Evolutionary conservation across 2,888 invertebrate species (phyloP).

Genomic region (Helicoverpa assulta): DNA sequence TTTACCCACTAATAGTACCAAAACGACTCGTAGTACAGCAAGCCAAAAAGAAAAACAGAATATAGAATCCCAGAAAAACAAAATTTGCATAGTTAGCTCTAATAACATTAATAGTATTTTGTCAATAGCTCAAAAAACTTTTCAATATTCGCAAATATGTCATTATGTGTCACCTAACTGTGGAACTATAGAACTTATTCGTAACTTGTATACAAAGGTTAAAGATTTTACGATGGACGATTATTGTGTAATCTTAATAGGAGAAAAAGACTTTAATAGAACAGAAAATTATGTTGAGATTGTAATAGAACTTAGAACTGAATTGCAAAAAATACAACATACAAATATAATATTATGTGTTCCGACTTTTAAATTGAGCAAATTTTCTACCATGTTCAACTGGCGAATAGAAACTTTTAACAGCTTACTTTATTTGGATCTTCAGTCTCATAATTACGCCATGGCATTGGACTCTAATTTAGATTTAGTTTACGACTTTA

Average conservation of each 20-base stretch:
- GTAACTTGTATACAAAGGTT: neutral
- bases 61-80: too few relatives aligned
- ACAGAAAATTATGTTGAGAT: neutral
- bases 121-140: too few relatives aligned
- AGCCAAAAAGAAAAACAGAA: too few relatives aligned
- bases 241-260: neutral
- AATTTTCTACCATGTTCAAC: too few relatives aligned
- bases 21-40: too few relatives aligned
- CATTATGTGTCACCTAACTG: too few relatives aligned
- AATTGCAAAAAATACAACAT: neutral
- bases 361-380: constrained; percentile 2
- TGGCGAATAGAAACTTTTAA: neutral
- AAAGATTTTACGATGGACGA: neutral
- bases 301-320: neutral
- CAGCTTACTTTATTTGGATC: neutral
- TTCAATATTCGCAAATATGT: too few relatives aligned
- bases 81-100: too few relatives aligned
- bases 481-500: neutral
- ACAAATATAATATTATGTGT: constrained; percentile 11
- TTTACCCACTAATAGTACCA: too few relatives aligned
- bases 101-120: too few relatives aligned
- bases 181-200: too few relatives aligned
- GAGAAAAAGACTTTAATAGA: neutral
- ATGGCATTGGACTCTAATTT: neutral
- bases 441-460: neutral